Base-by-base conservation (phyloP, 2,113 vertebrate species). In the Alces alces region DNA sequence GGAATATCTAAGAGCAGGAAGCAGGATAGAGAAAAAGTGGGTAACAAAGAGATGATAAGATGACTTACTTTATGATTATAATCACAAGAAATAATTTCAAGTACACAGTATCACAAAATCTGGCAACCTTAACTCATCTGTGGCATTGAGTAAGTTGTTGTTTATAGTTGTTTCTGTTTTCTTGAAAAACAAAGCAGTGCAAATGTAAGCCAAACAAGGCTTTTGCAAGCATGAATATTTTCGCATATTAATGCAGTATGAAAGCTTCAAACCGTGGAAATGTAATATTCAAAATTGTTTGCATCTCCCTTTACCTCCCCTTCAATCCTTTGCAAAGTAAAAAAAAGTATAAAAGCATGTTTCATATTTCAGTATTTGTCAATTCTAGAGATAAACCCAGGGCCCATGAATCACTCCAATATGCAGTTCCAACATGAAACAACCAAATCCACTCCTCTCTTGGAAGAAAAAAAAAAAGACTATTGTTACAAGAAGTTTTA, bases 201-300 rank as follows among this genome's bases (percentile, higher is more conserved):
- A 94, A 70, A 90, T 45, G 13, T 61, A 95, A 92, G 70, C 50
- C 89, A 92, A 95, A 79, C 84, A 84, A 92, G 50, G 28, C 85
- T 93, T 93, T 96, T 57, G 30, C 30, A 84, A 93, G 55, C 45
- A 57, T 66, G 43, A 91, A 10, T 96, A 87, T 95, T 87, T 96
- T 70, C n/a, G 27, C 89, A n/a, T 83, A 58, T 64, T 54, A 76
- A 76, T 60, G 25, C 8, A 83, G 87, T 85, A 14, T 55, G 89
- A 60, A 94, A 55, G 14, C 55, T 86, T 89, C 33, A 70, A 60
- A 90, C 86, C 6, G 15, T 90, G 61, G 23, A 95, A 95, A 84
- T 57, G 27, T 50, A 39, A 57, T 88, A 61, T 61, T 97, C 28
- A 79, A 92, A 92, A 86, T 50, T 92, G 4, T 84, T 89, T 92